These are phyloP conservation scores for Mohoua ochrocephala DNA, from an alignment of 2,113 vertebrate species.

Conservation along the genomic window DNA sequence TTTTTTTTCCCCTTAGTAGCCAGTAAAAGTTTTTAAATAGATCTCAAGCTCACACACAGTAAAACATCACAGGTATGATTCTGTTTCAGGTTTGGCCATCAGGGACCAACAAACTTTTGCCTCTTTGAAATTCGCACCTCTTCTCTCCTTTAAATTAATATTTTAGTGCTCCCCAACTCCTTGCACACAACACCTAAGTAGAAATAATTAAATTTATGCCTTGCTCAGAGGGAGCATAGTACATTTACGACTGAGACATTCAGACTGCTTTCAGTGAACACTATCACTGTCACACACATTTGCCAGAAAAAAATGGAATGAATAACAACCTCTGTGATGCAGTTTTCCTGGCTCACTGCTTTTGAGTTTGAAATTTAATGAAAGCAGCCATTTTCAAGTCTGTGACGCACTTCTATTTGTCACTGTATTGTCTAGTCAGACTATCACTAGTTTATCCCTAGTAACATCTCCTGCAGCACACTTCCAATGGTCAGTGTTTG, in stretches of 20 bases:
- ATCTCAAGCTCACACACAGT: background rate
- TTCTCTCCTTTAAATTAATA: background rate
- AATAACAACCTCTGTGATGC: background rate
- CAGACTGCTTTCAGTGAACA: background rate
- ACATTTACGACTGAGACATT: background rate
- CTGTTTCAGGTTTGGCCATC: background rate
- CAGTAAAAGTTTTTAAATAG: background rate
- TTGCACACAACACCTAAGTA: background rate
- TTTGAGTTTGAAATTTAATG: background rate
- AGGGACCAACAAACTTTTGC: background rate
- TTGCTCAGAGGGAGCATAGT: background rate
- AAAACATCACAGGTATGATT: background rate
- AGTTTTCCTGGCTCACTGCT: background rate
- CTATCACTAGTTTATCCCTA: background rate
- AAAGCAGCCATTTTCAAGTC: background rate
- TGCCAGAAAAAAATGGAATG: background rate
- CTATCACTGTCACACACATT: accelerated
- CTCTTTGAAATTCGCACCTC: background rate
- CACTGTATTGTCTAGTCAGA: background rate
- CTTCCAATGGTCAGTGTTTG: background rate
- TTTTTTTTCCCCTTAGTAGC: background rate
- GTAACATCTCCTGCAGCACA: background rate
- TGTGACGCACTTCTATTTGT: background rate
- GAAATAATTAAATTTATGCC: background rate
- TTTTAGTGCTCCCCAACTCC: background rate